These are phyloP conservation scores for Molossus alvarezi DNA, from an alignment of 2,797 vertebrate genomes.

Conservation along the genomic window DNA sequence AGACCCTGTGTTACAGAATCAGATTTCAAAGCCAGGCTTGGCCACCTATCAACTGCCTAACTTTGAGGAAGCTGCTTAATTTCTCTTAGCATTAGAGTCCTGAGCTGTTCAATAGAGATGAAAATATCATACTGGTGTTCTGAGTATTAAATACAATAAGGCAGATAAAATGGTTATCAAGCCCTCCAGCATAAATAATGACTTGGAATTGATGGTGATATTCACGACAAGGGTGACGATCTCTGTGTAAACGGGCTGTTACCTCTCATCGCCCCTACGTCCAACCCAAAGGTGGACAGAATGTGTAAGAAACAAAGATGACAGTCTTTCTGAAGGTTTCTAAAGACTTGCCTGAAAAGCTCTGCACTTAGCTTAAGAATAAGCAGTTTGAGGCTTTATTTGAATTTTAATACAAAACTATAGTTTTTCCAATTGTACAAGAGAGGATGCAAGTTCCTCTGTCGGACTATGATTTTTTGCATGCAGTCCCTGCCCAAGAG, in stretches of 20 bases:
- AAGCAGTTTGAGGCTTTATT: slow-evolving; percentile 23
- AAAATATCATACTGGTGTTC: neutral
- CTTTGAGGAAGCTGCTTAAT: neutral
- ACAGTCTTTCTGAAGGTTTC: neutral
- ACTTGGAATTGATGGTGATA: neutral
- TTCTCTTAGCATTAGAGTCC: neutral
- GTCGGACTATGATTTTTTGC: neutral
- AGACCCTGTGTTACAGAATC: neutral
- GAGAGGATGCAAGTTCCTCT: neutral
- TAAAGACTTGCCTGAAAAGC: neutral
- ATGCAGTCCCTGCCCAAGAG: neutral
- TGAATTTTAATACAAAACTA: slow-evolving; percentile 59
- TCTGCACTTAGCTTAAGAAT: neutral
- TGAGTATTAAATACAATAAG: neutral
- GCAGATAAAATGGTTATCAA: neutral
- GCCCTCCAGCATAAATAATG: neutral
- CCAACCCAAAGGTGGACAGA: neutral
- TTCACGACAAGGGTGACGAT: neutral
- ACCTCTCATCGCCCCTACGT: neutral
- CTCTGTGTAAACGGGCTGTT: neutral
- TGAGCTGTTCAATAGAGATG: neutral
- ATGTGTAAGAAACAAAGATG: neutral
- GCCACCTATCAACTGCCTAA: neutral
- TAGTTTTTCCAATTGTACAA: slow-evolving; percentile 41
- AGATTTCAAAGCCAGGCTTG: neutral